These are phyloP conservation scores for Silurus asotus DNA, from an alignment of 2,113 vertebrate genomes.

Conservation along the genomic window DNA sequence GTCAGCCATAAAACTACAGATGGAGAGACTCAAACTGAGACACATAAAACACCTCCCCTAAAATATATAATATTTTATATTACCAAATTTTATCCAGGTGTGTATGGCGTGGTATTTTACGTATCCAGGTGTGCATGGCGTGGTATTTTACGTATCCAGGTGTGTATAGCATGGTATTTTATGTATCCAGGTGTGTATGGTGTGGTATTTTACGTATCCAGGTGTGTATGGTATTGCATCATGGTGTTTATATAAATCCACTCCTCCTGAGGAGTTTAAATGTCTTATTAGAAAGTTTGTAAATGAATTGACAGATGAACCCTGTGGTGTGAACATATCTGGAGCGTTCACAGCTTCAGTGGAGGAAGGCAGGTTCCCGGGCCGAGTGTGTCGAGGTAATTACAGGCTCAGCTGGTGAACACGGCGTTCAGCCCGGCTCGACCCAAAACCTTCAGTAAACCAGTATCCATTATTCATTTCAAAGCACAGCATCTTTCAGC, in stretches of 20 bases:
- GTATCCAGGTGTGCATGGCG: not conserved
- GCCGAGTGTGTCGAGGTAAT: constrained; percentile 15
- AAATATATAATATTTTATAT: too few relatives aligned
- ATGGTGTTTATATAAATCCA: not conserved
- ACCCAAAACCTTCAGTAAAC: constrained; percentile 20
- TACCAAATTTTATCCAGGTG: not conserved
- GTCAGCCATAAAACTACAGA: not conserved
- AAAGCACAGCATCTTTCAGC: constrained; percentile 19
- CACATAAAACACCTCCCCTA: not conserved
- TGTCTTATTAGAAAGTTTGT: constrained; percentile 43
- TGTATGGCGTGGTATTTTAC: not conserved
- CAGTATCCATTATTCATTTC: constrained; percentile 35
- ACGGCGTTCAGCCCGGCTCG: not conserved
- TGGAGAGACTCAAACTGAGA: not conserved
- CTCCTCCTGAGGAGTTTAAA: not conserved
- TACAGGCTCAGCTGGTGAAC: constrained; percentile 7
- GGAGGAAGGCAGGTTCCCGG: constrained; percentile 24
- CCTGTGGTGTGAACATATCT: constrained; percentile 28
- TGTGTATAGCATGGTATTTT: not conserved
- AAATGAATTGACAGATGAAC: constrained; percentile 34
- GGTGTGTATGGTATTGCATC: not conserved
- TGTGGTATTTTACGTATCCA: not conserved
- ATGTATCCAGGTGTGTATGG: not conserved
- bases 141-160: too few relatives aligned
- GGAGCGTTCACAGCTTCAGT: constrained; percentile 34